Evolutionary conservation across 1,140 invertebrate species (phyloP).

Genomic region (Drosophila aff.): DNA sequence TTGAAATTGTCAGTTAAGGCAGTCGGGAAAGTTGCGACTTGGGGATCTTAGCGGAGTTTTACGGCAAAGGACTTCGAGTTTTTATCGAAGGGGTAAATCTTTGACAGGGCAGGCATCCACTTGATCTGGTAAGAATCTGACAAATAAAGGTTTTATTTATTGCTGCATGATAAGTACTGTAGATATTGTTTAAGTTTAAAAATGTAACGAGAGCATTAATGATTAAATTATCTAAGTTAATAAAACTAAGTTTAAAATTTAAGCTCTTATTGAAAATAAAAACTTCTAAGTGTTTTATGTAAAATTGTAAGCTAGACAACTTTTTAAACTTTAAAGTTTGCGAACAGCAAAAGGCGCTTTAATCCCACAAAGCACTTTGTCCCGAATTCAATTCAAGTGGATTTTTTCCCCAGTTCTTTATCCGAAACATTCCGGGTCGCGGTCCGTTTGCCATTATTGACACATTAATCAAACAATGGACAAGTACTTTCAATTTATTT

Average conservation of each 20-base stretch:
- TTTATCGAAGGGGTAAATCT: slow-evolving; percentile 29
- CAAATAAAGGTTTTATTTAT: slow-evolving; percentile 10
- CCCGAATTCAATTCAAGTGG: slow-evolving; percentile 20
- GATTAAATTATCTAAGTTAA: neutral
- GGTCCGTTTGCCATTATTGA: slow-evolving; percentile 70
- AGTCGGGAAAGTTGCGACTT: slow-evolving; percentile 32
- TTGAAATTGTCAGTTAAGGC: slow-evolving; percentile 76
- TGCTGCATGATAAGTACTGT: no score
- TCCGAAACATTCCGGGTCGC: slow-evolving; percentile 34
- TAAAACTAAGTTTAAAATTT: neutral
- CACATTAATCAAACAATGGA: slow-evolving; percentile 82
- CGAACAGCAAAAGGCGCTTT: neutral
- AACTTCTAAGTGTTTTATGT: neutral
- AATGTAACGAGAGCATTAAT: neutral
- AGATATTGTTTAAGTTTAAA: neutral
- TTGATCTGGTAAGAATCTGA: no score
- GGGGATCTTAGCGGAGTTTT: slow-evolving; percentile 23
- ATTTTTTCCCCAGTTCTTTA: slow-evolving; percentile 22
- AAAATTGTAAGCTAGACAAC: neutral
- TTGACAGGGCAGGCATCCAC: neutral
- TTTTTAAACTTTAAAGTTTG: neutral
- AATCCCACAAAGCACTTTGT: slow-evolving; percentile 31
- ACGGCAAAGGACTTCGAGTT: slow-evolving; percentile 10
- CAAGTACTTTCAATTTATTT: slow-evolving; percentile 82
- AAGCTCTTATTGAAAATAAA: neutral